These are phyloP conservation scores for Hydrocynus forskahlii DNA, from an alignment of 2,797 vertebrate genomes.

Conservation along the genomic window DNA sequence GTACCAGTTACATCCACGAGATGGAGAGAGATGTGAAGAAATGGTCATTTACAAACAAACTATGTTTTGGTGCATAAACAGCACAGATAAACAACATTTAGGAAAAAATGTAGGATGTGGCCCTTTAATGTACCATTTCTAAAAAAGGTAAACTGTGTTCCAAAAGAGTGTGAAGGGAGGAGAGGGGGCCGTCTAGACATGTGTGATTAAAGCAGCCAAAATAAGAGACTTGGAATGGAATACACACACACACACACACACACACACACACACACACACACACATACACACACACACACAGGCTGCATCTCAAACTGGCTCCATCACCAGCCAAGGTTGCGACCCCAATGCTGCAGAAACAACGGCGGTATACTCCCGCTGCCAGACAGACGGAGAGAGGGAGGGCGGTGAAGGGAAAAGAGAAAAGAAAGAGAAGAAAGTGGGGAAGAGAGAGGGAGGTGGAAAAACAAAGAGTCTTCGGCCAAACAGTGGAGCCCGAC, in stretches of 20 bases:
- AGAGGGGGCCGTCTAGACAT: constrained; percentile 60
- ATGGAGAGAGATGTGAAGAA: too few species aligned
- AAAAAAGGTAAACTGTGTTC: neutral
- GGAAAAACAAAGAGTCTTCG: neutral
- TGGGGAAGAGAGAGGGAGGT: neutral
- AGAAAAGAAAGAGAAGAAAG: neutral
- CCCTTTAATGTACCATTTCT: too few species aligned
- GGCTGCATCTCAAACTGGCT: constrained; percentile 51
- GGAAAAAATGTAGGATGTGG: too few species aligned
- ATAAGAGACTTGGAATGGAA: constrained; percentile 41
- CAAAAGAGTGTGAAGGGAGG: neutral
- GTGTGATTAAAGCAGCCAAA: constrained; percentile 63
- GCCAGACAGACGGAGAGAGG: neutral
- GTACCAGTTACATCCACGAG: too few species aligned
- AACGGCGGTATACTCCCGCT: neutral
- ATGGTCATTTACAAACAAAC: too few species aligned
- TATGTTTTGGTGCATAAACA: too few species aligned
- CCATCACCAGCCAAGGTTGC: constrained; percentile 61
- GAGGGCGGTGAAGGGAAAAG: neutral
- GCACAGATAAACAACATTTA: too few species aligned
- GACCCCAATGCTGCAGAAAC: constrained; percentile 55
- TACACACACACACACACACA: constrained; percentile 5
- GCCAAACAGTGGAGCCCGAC: neutral
- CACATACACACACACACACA: constrained; percentile 18
- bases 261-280: neutral